Percentiles rank a stretch among this genome's conserved stretches.
phyloP scores from a whole-genome alignment of 2,888 invertebrate species.

The Orthosia gothica region DNA sequence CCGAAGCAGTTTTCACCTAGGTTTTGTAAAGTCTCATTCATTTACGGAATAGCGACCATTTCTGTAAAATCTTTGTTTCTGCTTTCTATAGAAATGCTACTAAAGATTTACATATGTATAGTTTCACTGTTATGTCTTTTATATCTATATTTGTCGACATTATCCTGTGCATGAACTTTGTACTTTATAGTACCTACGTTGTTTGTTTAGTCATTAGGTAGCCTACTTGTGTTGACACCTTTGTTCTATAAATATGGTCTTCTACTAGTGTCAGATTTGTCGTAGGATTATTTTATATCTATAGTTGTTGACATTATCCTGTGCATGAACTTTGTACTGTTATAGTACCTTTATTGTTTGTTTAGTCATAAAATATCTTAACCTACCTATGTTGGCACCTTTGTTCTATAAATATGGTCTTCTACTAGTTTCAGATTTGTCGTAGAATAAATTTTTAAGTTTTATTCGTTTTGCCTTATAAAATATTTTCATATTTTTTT shows the following conservation, averaged over 20 bases:
- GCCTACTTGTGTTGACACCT: slow-evolving; percentile 19
- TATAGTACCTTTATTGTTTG: slow-evolving; percentile 8
- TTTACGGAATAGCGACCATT: neutral
- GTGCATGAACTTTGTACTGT: slow-evolving; percentile 27
- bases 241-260: slow-evolving; percentile 34
- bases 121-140: neutral
- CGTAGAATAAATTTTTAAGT: neutral
- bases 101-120: neutral
- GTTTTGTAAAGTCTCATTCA: too few species aligned
- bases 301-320: slow-evolving; percentile 11
- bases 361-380: slow-evolving; percentile 48
- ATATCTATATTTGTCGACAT: neutral
- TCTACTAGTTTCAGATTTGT: slow-evolving; percentile 13
- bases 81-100: neutral
- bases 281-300: too few species aligned
- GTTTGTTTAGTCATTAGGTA: slow-evolving; percentile 43
- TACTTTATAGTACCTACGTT: slow-evolving; percentile 2
- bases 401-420: slow-evolving; percentile 54
- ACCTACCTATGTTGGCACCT: slow-evolving; percentile 19
- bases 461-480: neutral
- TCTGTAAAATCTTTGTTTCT: neutral
- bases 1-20: too few species aligned
- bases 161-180: slow-evolving; percentile 32
- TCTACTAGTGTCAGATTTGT: too few species aligned
- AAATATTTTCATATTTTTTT: neutral